Evolutionary conservation across 2,797 vertebrate species (phyloP).

Genomic region (Amphiprion clarkii): DNA sequence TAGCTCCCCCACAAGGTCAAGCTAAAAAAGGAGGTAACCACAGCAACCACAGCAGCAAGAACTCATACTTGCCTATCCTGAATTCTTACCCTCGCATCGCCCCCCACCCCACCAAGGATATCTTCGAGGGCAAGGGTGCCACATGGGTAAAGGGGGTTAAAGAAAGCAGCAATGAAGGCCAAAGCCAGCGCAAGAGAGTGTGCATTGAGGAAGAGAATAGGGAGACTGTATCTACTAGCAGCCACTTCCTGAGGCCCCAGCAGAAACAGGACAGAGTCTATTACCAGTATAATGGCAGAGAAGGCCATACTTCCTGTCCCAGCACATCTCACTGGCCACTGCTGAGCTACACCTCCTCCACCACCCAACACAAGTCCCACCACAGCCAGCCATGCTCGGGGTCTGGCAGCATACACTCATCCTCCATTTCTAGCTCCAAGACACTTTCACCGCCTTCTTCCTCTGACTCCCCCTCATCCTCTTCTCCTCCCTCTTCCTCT

Average conservation of each 20-base stretch:
- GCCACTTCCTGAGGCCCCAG: constrained; percentile 42
- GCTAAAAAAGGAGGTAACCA: constrained; percentile 49
- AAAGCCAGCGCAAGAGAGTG: constrained; percentile 78
- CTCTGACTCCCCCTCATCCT: constrained; percentile 22
- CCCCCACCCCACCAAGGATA: constrained; percentile 79
- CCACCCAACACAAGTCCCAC: constrained; percentile 18
- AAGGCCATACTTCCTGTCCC: constrained; percentile 17
- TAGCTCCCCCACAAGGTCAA: constrained; percentile 19
- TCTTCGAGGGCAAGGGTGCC: constrained; percentile 28
- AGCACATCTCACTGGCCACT: background rate
- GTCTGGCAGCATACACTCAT: constrained; percentile 51
- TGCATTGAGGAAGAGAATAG: constrained; percentile 70
- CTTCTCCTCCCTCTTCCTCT: constrained; percentile 33
- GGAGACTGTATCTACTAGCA: constrained; percentile 62
- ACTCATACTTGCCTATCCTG: constrained; percentile 80
- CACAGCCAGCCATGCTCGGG: constrained; percentile 19
- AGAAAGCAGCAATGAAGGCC: constrained; percentile 60
- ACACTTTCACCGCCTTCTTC: constrained; percentile 49
- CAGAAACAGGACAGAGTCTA: constrained; percentile 42
- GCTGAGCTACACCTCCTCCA: constrained; percentile 12
- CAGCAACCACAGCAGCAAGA: constrained; percentile 54
- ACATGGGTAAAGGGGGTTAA: constrained; percentile 26
- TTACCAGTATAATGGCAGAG: constrained; percentile 21
- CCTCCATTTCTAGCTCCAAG: constrained; percentile 73
- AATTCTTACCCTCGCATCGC: constrained; percentile 83